Evolutionary conservation across 2,113 vertebrate genomes (phyloP).

Genomic region (Nansenia antarctica): DNA sequence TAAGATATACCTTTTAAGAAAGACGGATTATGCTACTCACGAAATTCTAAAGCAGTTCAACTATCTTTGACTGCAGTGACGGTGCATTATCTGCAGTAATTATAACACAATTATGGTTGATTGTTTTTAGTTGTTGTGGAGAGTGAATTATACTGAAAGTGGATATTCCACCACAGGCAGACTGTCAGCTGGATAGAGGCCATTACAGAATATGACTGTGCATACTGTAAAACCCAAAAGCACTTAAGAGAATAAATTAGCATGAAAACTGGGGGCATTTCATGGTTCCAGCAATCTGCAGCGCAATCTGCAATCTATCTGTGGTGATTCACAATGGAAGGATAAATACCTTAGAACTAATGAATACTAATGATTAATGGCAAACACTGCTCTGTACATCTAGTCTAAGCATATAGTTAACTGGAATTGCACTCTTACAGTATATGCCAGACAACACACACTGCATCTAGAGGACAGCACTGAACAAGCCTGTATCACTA

Average conservation of each 20-base stretch:
- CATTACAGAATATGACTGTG: not conserved
- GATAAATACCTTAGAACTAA: too few relatives aligned
- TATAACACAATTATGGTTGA: conserved; percentile 31
- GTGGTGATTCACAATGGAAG: not conserved
- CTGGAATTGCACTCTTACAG: not conserved
- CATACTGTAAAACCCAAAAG: not conserved
- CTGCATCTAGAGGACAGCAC: not conserved
- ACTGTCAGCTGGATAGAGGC: not conserved
- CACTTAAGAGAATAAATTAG: conserved; percentile 8
- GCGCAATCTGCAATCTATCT: not conserved
- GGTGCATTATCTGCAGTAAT: conserved; percentile 20
- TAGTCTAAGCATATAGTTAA: not conserved
- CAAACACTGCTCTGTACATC: not conserved
- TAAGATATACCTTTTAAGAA: too few relatives aligned
- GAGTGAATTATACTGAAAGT: conserved; percentile 34
- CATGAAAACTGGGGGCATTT: not conserved
- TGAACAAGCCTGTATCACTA: not conserved
- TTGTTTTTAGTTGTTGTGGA: conserved; percentile 23
- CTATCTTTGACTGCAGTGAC: not conserved
- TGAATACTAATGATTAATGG: not conserved
- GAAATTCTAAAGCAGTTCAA: not conserved
- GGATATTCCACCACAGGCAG: conserved; percentile 28
- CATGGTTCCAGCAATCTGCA: not conserved
- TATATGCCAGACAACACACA: not conserved
- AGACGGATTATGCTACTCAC: too few relatives aligned